Percentiles rank a stretch among this genome's conserved stretches.
These are phyloP conservation scores for Dendrocincla fuliginosa DNA, from an alignment of 2,797 vertebrate genomes.

Conservation along the genomic window DNA sequence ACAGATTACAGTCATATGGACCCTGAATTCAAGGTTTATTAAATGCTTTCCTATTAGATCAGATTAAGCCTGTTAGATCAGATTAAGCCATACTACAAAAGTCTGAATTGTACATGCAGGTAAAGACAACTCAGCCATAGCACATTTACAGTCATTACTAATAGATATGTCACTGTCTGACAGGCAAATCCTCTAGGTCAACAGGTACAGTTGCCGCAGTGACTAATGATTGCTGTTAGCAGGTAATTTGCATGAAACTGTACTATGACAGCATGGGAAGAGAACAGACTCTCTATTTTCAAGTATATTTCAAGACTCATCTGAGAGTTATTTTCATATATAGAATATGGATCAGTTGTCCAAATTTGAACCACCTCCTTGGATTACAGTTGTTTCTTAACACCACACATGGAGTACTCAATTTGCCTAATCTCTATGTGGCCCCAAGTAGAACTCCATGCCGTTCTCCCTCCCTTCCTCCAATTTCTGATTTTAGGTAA, in stretches of 20 bases:
- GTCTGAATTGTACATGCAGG: background rate
- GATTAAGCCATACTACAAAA: background rate
- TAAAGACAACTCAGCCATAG: background rate
- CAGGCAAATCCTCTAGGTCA: background rate
- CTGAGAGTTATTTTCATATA: background rate
- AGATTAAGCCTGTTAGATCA: background rate
- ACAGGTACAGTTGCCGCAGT: background rate
- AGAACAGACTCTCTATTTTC: background rate
- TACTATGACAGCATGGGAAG: background rate
- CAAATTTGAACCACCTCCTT: background rate
- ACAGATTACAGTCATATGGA: background rate
- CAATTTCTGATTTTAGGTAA: background rate
- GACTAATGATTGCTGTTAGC: background rate
- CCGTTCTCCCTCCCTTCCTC: background rate
- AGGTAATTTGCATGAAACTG: background rate
- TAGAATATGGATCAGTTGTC: background rate
- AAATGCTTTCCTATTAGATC: background rate
- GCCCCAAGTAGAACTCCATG: background rate
- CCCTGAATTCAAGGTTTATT: background rate
- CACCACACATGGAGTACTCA: fast-evolving
- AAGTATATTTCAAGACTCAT: background rate
- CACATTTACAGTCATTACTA: background rate
- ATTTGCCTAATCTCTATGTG: background rate
- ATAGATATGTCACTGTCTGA: background rate
- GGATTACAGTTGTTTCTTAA: background rate